Percentiles rank a stretch among this genome's conserved stretches.
Conservation (phyloP, 2,113 vertebrate genomes). For the Camelus dromedarius region DNA sequence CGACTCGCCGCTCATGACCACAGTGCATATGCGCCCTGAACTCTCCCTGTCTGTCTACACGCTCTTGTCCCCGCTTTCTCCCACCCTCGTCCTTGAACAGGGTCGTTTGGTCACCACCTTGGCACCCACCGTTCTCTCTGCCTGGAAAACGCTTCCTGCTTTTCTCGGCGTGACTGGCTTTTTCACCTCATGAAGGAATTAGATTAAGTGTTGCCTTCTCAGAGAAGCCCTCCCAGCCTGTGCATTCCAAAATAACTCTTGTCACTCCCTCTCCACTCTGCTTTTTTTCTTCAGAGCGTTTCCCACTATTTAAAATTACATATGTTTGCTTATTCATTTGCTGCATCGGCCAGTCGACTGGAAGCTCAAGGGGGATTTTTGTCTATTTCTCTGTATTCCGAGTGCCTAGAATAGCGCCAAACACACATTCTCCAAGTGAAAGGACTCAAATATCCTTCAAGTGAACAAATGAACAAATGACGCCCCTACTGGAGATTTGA, state of each 20-base stretch:
- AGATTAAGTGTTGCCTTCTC: background rate
- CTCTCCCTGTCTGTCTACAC: background rate
- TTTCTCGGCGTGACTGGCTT: background rate
- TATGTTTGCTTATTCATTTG: background rate
- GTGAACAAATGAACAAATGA: background rate
- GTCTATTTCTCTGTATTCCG: background rate
- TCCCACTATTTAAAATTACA: background rate
- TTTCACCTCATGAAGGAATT: background rate
- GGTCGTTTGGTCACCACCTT: background rate
- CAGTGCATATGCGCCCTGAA: background rate
- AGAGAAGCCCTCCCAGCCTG: background rate
- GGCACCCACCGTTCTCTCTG: background rate
- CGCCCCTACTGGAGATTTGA: background rate
- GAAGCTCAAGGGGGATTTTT: background rate
- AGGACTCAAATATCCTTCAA: background rate
- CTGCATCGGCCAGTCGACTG: background rate
- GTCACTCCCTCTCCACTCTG: background rate
- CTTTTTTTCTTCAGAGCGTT: conserved; percentile 10
- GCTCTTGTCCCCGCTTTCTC: background rate
- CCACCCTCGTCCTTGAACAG: background rate
- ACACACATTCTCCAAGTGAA: background rate
- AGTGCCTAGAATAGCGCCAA: background rate
- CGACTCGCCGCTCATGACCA: fast-evolving
- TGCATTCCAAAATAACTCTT: background rate
- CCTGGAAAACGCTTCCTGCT: background rate